Percentiles rank a stretch among this genome's conserved stretches.
Conservation (phyloP, 2,888 invertebrate genomes). For the Trissolcus japonicus region DNA sequence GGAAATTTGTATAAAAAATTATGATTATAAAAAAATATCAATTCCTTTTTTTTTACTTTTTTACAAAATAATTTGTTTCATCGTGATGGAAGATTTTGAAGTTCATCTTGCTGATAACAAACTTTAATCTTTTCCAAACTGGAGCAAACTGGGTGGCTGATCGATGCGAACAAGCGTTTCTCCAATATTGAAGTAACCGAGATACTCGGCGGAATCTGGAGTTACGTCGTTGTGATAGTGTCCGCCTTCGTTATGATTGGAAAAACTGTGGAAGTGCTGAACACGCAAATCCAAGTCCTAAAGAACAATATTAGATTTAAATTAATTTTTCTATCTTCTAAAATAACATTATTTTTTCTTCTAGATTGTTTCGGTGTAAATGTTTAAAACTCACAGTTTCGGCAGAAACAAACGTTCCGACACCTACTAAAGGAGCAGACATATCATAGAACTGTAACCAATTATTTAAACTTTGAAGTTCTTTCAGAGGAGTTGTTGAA, state of each 20-base stretch:
- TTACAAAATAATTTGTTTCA: too few relatives aligned
- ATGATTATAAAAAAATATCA: too few relatives aligned
- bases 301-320: conserved; percentile 59
- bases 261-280: conserved; percentile 97
- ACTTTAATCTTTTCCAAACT: conserved; percentile 85
- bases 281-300: conserved; percentile 92
- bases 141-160: conserved; percentile 82
- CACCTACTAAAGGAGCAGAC: conserved; percentile 90
- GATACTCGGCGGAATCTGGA: conserved; percentile 90
- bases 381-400: conserved; percentile 82
- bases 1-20: too few relatives aligned
- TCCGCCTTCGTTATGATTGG: conserved; percentile 89
- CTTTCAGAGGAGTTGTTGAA: conserved; percentile 83
- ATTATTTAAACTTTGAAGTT: conserved; percentile 84
- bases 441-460: conserved; percentile 96
- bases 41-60: too few relatives aligned
- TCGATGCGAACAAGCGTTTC: conserved; percentile 86
- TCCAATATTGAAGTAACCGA: conserved; percentile 91
- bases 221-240: conserved; percentile 98
- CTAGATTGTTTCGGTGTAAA: not conserved
- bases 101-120: not conserved
- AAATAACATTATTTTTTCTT: too few relatives aligned
- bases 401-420: conserved; percentile 90
- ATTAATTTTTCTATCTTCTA: conserved; percentile 13
- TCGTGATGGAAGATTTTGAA: too few relatives aligned